phyloP scores from a whole-genome alignment of 2,888 invertebrate genomes.

The Drosophila differens region DNA sequence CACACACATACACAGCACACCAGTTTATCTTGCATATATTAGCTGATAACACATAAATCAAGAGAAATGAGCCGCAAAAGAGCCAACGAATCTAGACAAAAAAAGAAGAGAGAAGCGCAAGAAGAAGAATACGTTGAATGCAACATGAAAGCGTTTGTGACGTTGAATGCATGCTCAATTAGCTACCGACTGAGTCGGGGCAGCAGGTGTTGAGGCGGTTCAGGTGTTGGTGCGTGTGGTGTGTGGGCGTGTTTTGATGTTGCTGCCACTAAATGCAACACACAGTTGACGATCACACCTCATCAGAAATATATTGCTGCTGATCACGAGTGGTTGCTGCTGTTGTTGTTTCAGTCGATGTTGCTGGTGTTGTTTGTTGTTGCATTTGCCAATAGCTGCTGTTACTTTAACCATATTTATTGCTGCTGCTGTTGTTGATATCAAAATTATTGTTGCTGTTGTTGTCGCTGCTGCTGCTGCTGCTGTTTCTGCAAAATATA shows the following conservation, averaged over 20 bases:
- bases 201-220: background rate
- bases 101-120: background rate
- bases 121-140: background rate
- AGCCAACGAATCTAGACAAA: conserved; percentile 1
- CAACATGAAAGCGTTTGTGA: conserved; percentile 6
- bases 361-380: background rate
- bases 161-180: conserved; percentile 10
- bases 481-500: background rate
- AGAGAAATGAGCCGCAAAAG: conserved; percentile 5
- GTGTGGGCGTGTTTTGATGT: background rate
- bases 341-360: background rate
- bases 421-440: background rate
- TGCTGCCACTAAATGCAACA: conserved; percentile 1
- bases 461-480: background rate
- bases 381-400: background rate
- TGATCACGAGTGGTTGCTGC: background rate
- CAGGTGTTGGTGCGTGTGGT: background rate
- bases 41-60: conserved; percentile 49
- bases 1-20: conserved; percentile 1
- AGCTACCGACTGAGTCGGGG: background rate
- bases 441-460: background rate
- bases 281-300: background rate
- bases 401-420: background rate
- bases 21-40: conserved; percentile 51
- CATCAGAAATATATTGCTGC: background rate